phyloP scores from a whole-genome alignment of 2,113 vertebrate species.

The Vulpes ferrilata region DNA sequence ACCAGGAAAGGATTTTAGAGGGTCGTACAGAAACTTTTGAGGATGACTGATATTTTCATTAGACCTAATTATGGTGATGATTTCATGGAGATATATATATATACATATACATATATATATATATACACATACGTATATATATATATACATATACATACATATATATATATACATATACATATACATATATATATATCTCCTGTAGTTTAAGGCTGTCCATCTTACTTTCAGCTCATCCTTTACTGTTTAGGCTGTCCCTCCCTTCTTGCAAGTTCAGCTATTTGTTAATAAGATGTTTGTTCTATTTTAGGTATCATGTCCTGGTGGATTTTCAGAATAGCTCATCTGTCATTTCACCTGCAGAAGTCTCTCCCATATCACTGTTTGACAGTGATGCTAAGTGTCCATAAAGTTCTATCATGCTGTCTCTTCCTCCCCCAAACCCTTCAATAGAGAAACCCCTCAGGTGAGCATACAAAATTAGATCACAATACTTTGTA shows the following conservation, averaged over 20 bases:
- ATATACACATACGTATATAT: too few species aligned
- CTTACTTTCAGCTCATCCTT: neutral
- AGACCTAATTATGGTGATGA: neutral
- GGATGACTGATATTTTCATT: neutral
- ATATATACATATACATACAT: too few species aligned
- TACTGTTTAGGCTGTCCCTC: neutral
- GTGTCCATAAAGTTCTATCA: neutral
- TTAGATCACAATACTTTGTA: too few species aligned
- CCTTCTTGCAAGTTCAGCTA: neutral
- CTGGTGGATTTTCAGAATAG: neutral
- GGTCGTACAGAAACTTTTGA: neutral
- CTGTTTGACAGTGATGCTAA: neutral
- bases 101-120: too few species aligned
- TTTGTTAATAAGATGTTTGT: neutral
- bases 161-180: too few species aligned
- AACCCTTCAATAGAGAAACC: neutral
- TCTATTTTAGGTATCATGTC: neutral
- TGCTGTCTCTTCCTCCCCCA: neutral
- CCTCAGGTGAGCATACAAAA: neutral
- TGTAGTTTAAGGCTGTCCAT: neutral
- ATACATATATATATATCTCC: too few species aligned
- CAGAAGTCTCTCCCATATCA: neutral
- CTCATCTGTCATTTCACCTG: neutral
- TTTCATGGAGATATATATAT: neutral
- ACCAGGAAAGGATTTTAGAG: neutral